These are phyloP conservation scores for Dipodomys stephensi DNA, from an alignment of 2,113 vertebrate genomes.

Conservation along the genomic window DNA sequence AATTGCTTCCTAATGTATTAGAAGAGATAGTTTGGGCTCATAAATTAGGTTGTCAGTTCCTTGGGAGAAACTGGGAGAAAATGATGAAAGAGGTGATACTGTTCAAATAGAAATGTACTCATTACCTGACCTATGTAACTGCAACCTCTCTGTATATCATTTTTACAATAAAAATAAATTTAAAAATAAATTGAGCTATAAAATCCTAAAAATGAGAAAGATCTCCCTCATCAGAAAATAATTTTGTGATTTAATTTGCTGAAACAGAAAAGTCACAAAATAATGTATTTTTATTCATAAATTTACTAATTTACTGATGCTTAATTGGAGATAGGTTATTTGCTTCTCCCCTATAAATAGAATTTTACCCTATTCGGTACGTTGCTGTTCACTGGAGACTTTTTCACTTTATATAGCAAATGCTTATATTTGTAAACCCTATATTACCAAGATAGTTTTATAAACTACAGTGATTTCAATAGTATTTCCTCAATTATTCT, in stretches of 20 bases:
- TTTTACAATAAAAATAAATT: too few relatives aligned
- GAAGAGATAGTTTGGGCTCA: background rate
- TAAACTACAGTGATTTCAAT: background rate
- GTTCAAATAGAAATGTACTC: too few relatives aligned
- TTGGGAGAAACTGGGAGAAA: background rate
- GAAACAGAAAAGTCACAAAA: background rate
- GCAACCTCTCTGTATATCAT: too few relatives aligned
- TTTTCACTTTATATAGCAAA: background rate
- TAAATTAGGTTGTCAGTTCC: background rate
- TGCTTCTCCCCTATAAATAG: background rate
- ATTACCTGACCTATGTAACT: too few relatives aligned
- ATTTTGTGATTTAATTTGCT: constrained; percentile 2
- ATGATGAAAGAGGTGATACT: too few relatives aligned
- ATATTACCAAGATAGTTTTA: background rate
- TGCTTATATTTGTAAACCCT: background rate
- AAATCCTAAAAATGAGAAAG: background rate
- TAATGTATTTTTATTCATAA: constrained; percentile 15
- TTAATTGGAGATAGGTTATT: background rate
- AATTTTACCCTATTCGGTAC: background rate
- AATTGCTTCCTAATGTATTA: background rate
- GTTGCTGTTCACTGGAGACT: background rate
- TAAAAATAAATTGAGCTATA: too few relatives aligned
- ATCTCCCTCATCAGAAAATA: constrained; percentile 15
- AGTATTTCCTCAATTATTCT: background rate
- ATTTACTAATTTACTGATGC: background rate